Evolutionary conservation across 2,888 invertebrate species (phyloP).

Genomic region (Epinotia nisella): DNA sequence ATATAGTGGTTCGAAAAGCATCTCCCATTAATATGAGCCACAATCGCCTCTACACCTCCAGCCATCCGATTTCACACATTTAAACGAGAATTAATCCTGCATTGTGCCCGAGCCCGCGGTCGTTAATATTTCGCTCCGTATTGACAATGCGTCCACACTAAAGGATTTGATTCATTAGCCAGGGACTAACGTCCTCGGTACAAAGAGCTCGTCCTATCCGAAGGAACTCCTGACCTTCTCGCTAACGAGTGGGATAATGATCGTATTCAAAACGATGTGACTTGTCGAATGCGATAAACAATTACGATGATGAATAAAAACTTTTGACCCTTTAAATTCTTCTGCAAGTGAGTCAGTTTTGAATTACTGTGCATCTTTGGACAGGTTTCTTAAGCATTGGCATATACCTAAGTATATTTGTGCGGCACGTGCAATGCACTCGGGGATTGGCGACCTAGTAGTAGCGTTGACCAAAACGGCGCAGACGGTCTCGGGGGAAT

Average conservation of each 20-base stretch:
- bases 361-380: conserved; percentile 25
- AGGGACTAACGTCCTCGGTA: conserved; percentile 76
- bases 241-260: conserved; percentile 81
- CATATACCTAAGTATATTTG: conserved; percentile 15
- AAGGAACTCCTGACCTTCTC: conserved; percentile 75
- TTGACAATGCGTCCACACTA: conserved; percentile 76
- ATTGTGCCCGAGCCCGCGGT: conserved; percentile 69
- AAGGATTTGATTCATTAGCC: conserved; percentile 81
- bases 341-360: conserved; percentile 32
- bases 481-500: conserved; percentile 41
- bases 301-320: conserved; percentile 57
- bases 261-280: conserved; percentile 73
- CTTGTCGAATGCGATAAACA: conserved; percentile 63
- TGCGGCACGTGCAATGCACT: not conserved
- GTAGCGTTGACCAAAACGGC: conserved; percentile 40
- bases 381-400: not conserved
- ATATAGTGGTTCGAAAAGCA: not conserved
- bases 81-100: conserved; percentile 78
- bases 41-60: conserved; percentile 29
- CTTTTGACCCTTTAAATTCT: conserved; percentile 54
- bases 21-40: conserved; percentile 16
- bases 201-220: conserved; percentile 77
- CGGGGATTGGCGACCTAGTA: conserved; percentile 33
- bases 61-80: conserved; percentile 73
- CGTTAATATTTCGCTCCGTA: conserved; percentile 77